Conservation (phyloP, 2,113 vertebrate species). For the Hippocampus mohnikei region DNA sequence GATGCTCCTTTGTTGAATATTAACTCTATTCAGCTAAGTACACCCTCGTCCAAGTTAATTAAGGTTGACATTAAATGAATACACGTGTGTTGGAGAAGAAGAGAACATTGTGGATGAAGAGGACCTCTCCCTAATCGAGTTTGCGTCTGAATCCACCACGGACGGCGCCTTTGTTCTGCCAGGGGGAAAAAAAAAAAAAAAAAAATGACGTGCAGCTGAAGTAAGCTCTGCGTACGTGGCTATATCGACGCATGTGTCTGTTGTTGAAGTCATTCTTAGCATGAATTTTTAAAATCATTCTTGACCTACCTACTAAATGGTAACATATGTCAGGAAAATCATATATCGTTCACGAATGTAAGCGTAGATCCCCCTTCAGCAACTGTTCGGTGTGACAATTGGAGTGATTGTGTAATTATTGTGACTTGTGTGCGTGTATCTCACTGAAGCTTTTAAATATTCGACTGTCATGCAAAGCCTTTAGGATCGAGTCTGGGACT, state of each 20-base stretch:
- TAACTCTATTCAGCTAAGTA: conserved; percentile 60
- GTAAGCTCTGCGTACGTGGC: conserved; percentile 30
- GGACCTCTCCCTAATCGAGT: conserved; percentile 70
- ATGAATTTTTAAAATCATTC: conserved; percentile 8
- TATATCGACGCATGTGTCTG: conserved; percentile 31
- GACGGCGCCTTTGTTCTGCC: conserved; percentile 46
- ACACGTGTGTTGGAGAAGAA: conserved; percentile 60
- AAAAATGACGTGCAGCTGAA: conserved; percentile 50
- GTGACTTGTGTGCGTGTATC: not conserved
- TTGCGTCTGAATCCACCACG: conserved; percentile 60
- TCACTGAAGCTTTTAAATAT: not conserved
- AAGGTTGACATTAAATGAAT: conserved; percentile 75
- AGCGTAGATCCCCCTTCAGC: conserved; percentile 14
- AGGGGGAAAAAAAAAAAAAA: conserved; percentile 19
- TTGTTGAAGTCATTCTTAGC: conserved; percentile 11
- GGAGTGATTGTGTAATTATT: not conserved
- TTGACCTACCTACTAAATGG: conserved; percentile 22
- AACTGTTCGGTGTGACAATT: not conserved
- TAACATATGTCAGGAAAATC: conserved; percentile 23
- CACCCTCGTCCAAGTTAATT: conserved; percentile 71
- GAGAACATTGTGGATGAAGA: conserved; percentile 53
- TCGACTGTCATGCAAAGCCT: not conserved
- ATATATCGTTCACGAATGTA: not conserved
- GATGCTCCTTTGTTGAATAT: conserved; percentile 60
- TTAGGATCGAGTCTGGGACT: not conserved